These are phyloP conservation scores for Poeciliopsis retropinna DNA, from an alignment of 2,113 vertebrate species.

Conservation along the genomic window DNA sequence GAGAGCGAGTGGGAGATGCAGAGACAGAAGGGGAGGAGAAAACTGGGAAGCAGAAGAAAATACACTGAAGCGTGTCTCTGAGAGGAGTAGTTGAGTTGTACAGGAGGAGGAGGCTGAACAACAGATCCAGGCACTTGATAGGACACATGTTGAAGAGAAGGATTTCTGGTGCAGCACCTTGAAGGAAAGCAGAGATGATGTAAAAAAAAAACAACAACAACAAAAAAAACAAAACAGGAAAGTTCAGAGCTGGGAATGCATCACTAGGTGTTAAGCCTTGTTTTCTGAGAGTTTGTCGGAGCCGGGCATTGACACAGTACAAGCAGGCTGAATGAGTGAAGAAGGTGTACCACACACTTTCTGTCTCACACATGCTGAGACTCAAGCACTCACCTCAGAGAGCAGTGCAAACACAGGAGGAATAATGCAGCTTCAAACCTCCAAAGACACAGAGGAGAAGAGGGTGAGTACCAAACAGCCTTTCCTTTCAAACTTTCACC, in stretches of 20 bases:
- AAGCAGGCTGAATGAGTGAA: slow-evolving; percentile 65
- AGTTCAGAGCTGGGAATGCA: slow-evolving; percentile 38
- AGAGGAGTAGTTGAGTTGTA: slow-evolving; percentile 40
- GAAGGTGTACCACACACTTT: slow-evolving; percentile 53
- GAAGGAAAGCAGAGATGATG: slow-evolving; percentile 28
- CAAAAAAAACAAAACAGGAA: background rate
- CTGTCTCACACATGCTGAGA: slow-evolving; percentile 56
- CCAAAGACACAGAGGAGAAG: slow-evolving; percentile 66
- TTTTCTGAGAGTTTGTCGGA: slow-evolving; percentile 35
- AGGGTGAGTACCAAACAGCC: slow-evolving; percentile 60
- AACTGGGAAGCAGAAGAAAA: slow-evolving; percentile 48
- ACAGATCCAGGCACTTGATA: slow-evolving; percentile 60
- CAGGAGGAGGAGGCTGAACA: slow-evolving; percentile 38
- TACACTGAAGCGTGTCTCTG: slow-evolving; percentile 42
- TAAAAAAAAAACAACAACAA: background rate
- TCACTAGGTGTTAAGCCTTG: slow-evolving; percentile 25
- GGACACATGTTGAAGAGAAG: slow-evolving; percentile 50
- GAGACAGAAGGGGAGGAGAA: slow-evolving; percentile 58
- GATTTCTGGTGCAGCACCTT: slow-evolving; percentile 32
- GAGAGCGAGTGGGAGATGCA: slow-evolving; percentile 25
- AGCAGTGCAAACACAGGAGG: slow-evolving; percentile 51
- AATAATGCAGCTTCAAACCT: slow-evolving; percentile 70
- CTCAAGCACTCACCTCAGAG: slow-evolving; percentile 39
- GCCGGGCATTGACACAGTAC: slow-evolving; percentile 46
- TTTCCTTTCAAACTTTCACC: background rate